Conservation (phyloP, 2,797 vertebrate species). For the Arctocebus calabarensis region DNA sequence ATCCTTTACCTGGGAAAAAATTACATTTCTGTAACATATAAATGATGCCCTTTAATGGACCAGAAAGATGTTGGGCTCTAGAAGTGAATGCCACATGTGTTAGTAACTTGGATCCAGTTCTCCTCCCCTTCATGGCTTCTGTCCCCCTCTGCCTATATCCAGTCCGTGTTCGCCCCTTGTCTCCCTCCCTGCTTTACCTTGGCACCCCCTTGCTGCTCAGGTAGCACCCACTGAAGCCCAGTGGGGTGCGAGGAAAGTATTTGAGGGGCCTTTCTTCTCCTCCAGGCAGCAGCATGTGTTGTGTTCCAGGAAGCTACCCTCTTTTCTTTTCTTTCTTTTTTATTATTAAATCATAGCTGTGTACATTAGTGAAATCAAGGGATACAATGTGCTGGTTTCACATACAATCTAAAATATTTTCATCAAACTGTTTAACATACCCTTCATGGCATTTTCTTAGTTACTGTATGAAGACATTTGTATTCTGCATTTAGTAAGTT, state of each 20-base stretch:
- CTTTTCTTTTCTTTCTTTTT: not conserved
- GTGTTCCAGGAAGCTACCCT: not conserved
- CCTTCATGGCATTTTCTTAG: too few relatives aligned
- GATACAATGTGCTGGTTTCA: too few relatives aligned
- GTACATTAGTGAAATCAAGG: too few relatives aligned
- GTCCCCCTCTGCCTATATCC: not conserved
- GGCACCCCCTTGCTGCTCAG: not conserved
- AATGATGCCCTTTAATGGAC: not conserved
- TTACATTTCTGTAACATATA: slow-evolving; percentile 1
- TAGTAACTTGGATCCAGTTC: not conserved
- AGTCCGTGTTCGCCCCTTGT: not conserved
- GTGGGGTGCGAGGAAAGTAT: not conserved
- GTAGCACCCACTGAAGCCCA: not conserved
- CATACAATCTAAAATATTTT: too few relatives aligned
- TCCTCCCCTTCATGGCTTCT: not conserved
- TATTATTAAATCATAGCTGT: too few relatives aligned
- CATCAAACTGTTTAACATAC: too few relatives aligned
- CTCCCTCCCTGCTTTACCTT: not conserved
- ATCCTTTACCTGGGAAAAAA: not conserved
- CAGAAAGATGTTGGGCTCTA: not conserved
- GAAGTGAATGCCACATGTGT: not conserved
- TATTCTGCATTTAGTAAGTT: too few relatives aligned
- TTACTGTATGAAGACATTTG: too few relatives aligned
- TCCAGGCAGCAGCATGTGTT: not conserved
- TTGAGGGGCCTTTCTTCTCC: not conserved